Conservation (phyloP, 2,113 vertebrate species). For the Balaeniceps rex region DNA sequence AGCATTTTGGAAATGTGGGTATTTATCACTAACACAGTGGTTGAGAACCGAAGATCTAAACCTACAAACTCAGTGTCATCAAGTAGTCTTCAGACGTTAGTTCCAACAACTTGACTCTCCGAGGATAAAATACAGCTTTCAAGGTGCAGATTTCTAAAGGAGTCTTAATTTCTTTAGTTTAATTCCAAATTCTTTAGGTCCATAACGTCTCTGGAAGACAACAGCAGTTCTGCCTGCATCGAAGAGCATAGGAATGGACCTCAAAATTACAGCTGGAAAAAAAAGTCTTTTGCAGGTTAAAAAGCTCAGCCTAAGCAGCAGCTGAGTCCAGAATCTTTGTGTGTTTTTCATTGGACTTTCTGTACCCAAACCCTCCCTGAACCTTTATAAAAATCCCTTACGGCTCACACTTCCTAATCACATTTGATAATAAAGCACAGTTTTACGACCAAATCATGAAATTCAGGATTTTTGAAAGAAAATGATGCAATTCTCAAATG, state of each 20-base stretch:
- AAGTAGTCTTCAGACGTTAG: not conserved
- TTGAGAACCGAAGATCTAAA: not conserved
- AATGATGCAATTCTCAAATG: not conserved
- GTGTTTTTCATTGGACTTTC: not conserved
- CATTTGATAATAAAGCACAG: not conserved
- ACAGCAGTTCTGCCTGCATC: not conserved
- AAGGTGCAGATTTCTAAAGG: not conserved
- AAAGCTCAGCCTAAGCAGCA: not conserved
- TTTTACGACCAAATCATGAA: not conserved
- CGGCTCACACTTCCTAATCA: not conserved
- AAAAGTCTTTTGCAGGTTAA: not conserved
- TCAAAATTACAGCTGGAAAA: not conserved
- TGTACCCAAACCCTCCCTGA: not conserved
- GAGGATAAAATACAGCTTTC: not conserved
- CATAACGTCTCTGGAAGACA: not conserved
- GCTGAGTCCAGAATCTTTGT: not conserved
- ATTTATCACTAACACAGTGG: not conserved
- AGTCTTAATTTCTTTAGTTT: not conserved
- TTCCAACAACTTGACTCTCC: not conserved
- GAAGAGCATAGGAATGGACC: not conserved
- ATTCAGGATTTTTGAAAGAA: not conserved
- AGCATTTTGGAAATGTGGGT: not conserved
- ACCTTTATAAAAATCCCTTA: not conserved
- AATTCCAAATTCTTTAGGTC: not conserved
- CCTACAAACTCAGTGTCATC: fast-evolving